Evolutionary conservation across 2,113 vertebrate genomes (phyloP), one percentile per base, ranked within the genome.

Genomic region (Hypocryptadius cinnamomeus): DNA sequence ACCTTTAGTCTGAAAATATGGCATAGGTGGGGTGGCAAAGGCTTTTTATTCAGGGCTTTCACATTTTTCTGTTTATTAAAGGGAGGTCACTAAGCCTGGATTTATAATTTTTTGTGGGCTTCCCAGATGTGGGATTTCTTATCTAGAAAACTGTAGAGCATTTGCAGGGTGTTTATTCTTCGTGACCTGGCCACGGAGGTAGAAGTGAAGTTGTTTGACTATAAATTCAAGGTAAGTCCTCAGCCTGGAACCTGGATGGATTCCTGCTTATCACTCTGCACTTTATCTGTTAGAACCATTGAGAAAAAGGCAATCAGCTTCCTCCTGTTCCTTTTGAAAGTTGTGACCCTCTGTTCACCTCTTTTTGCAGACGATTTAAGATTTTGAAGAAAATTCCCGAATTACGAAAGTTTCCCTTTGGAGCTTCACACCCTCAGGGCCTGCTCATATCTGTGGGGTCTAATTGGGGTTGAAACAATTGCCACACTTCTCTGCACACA

Each of bases 321-420:
- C 45, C 9, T 76, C 80, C n/a, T 71, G 48, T 33, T 27, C 33
- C 40, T 35, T 83, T n/a, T 22, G 4, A 40, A 82, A 71, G 15
- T 45, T 35, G 6, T 6, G 17, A 61, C 20, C 11, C 28, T 56
- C 33, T 79, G 68, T n/a, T 72, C 40, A 19, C 45, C 16, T 74
- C 22, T 77, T 77, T 0, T 0, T 42, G 53, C 12, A 39, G 27
- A 14, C 0, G 0, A 37, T 71, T 90, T 63, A 63, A 60, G 28
- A 50, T 37, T 80, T 77, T 5, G 13, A 76, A 82, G 30, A 56
- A 31, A 79, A 77, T 23, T 27, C 35, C 66, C 79, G 35, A 37
- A 61, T 85, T 59, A 13, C 7, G 37, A 61, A 35, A 40, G 57
- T 89, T 85, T 87, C 51, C 28, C 17, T 56, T 61, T 42, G 45